Conservation (phyloP, 30 jellyfish, hydroid and myxozoan genomes). For the Chrysaora quinquecirrha region DNA sequence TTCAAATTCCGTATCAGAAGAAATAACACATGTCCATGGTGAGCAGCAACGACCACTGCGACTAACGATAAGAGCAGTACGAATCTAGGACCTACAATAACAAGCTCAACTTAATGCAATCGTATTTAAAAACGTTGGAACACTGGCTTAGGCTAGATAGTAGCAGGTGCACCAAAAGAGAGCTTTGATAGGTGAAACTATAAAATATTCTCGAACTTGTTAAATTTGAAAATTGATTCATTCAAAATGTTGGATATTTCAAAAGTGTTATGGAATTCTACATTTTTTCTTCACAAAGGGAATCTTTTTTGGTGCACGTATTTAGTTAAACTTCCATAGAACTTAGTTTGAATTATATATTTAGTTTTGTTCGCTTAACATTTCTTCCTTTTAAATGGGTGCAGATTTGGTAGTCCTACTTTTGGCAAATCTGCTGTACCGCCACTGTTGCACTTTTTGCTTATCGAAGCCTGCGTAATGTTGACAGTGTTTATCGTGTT, state of each 20-base stretch:
- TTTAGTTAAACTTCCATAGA: neutral
- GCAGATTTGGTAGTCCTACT: neutral
- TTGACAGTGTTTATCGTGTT: neutral
- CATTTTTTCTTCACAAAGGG: conserved; percentile 1
- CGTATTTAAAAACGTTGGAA: neutral
- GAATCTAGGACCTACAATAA: neutral
- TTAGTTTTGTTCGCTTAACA: neutral
- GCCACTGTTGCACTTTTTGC: conserved; percentile 7
- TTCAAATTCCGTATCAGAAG: neutral
- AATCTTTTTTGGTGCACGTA: neutral
- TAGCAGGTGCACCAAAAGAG: conserved; percentile 5
- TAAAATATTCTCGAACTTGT: neutral
- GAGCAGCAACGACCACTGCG: conserved; percentile 2
- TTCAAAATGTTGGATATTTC: neutral
- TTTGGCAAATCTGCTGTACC: neutral
- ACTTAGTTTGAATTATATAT: neutral
- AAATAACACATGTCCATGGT: neutral
- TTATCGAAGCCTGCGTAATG: neutral
- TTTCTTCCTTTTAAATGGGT: conserved; percentile 7
- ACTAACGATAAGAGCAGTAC: neutral
- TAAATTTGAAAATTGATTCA: neutral
- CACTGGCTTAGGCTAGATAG: conserved; percentile 5
- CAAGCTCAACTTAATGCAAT: neutral
- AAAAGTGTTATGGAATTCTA: neutral
- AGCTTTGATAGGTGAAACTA: neutral